Base-by-base conservation (phyloP, 2,113 vertebrate species). In the Parus major region DNA sequence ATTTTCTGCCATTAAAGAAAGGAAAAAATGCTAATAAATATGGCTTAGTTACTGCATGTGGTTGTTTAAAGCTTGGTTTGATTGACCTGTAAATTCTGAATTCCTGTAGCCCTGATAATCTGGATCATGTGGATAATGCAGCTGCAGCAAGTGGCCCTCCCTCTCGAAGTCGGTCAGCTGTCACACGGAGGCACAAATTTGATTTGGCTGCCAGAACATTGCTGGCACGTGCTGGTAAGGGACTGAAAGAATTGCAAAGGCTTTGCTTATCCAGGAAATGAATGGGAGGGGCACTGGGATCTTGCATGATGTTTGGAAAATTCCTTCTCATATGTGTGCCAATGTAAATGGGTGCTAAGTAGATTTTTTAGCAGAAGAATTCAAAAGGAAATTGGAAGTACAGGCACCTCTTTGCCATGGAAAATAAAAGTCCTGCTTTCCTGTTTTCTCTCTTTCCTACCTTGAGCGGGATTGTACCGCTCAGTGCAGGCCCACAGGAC, bases 401-500 rank as follows among this genome's bases (percentile, higher is more conserved):
- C 10, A 36, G 16, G 28, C 12, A 11, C 29, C 7, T 65, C 31
- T 70, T 18, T 77, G 86, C 50, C 35, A 28, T 92, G 82, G 35
- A 69, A 66, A 98, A 94, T 98, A 95, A 98, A 97, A 97, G 64
- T 83, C 4, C 81, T 71, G 23, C 81, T 97, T 93, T 95, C 8
- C 85, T 88, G 79, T 95, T 52, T 46, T 46, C 8, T 65, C 46
- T 28, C 18, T 61, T 31, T 63, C 39, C 50, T 23, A 22, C 46
- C 90, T 97, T 83, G 81, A 99, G 99, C 99, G 86, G 99, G 99
- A 56, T 93, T 99, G 95, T 99, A 99, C 97, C 99, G 99, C 96
- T 99, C 99, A 8, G 99, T 99, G 66, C 99, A 99, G 98, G 99
- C 99, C 27, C 99, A 99, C 97, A 98, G 99, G 94, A 99, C 98